Percentiles rank a stretch among this genome's conserved stretches.
Conservation (phyloP, 2,888 invertebrate genomes). For the Thera obeliscata region DNA sequence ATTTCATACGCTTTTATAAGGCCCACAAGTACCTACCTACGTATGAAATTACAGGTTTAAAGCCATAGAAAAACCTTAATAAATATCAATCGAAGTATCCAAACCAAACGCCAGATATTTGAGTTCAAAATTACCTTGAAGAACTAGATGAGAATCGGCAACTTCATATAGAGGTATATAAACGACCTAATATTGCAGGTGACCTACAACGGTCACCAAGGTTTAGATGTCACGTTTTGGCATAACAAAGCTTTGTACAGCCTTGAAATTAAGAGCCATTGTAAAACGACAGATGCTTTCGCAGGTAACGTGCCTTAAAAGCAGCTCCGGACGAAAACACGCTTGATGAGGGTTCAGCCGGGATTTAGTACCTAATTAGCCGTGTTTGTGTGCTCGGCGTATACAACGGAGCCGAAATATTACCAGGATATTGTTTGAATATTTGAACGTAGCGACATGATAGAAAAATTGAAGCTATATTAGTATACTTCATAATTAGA, state of each 20-base stretch:
- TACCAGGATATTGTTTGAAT: neutral
- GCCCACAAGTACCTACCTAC: too few species aligned
- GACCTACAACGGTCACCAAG: too few species aligned
- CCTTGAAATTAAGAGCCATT: conserved; percentile 23
- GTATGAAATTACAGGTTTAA: too few species aligned
- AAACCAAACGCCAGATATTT: too few species aligned
- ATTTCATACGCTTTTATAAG: too few species aligned
- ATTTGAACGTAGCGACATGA: neutral
- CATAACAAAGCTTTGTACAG: neutral
- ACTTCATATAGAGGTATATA: too few species aligned
- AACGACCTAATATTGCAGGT: too few species aligned
- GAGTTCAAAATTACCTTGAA: too few species aligned
- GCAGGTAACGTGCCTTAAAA: conserved; percentile 21
- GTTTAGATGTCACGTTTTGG: neutral
- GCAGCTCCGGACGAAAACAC: conserved; percentile 19
- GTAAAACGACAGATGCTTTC: conserved; percentile 25
- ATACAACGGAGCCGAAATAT: conserved; percentile 4
- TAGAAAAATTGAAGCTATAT: neutral
- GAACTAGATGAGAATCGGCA: too few species aligned
- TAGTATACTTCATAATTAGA: too few species aligned
- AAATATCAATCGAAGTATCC: too few species aligned
- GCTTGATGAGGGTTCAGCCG: conserved; percentile 29
- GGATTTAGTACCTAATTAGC: conserved; percentile 36
- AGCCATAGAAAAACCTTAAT: too few species aligned
- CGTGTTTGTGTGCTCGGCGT: conserved; percentile 26